Percentiles rank a stretch among this genome's conserved stretches.
Conservation (phyloP, 2,888 invertebrate genomes). For the Scaptomyza reducta region DNA sequence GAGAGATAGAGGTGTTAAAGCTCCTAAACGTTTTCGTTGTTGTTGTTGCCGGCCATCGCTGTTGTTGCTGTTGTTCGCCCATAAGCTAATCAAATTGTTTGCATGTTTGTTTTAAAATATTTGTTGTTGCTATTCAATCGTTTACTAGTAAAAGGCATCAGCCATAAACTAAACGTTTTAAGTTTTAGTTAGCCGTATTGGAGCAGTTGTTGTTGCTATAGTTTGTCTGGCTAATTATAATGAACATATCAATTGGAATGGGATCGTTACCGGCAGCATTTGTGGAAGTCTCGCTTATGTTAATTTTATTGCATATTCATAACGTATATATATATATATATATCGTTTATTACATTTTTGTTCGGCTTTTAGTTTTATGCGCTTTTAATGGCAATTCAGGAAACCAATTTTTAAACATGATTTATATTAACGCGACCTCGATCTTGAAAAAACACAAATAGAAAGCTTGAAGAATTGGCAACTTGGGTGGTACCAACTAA, state of each 20-base stretch:
- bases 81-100: slow-evolving; percentile 59
- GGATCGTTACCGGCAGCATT: background rate
- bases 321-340: slow-evolving; percentile 16
- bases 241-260: slow-evolving; percentile 50
- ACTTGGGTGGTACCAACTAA: background rate
- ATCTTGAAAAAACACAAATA: slow-evolving; percentile 42
- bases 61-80: slow-evolving; percentile 37
- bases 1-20: slow-evolving; percentile 49
- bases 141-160: slow-evolving; percentile 54
- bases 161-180: slow-evolving; percentile 61
- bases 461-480: slow-evolving; percentile 42
- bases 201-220: slow-evolving; percentile 4
- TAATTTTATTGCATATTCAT: slow-evolving; percentile 27
- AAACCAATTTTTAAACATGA: slow-evolving; percentile 32
- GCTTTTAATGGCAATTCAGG: slow-evolving; percentile 29
- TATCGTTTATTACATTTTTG: background rate
- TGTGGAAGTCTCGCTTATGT: slow-evolving; percentile 35
- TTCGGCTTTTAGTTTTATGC: background rate
- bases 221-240: slow-evolving; percentile 50
- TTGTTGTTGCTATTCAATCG: slow-evolving; percentile 21
- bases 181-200: slow-evolving; percentile 10
- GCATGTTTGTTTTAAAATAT: slow-evolving; percentile 32
- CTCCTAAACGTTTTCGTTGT: slow-evolving; percentile 17
- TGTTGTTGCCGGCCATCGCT: slow-evolving; percentile 37
- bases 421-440: slow-evolving; percentile 47